These are phyloP conservation scores for Yponomeuta evonymella DNA, from an alignment of 2,888 invertebrate species.

Conservation along the genomic window DNA sequence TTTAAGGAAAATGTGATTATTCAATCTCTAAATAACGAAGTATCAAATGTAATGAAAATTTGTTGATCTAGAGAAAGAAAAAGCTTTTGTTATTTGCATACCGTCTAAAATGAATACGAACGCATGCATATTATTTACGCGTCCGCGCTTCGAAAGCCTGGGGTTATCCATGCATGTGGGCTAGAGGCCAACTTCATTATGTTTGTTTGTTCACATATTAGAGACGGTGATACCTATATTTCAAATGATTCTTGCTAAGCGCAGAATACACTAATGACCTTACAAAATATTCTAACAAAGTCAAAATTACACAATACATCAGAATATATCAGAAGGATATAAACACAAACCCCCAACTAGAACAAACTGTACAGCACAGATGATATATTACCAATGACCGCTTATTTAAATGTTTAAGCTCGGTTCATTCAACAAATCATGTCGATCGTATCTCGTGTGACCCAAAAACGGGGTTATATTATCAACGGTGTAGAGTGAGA, in stretches of 20 bases:
- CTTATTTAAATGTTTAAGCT: slow-evolving; percentile 72
- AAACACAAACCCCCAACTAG: neutral
- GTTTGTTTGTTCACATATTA: neutral
- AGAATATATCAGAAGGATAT: neutral
- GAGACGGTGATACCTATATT: neutral
- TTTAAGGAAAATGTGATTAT: too few relatives aligned
- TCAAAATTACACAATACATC: neutral
- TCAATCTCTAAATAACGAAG: too few relatives aligned
- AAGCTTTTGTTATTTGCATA: neutral
- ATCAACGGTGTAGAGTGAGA: slow-evolving; percentile 42
- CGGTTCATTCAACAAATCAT: slow-evolving; percentile 71
- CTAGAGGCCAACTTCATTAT: neutral
- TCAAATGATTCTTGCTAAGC: too few relatives aligned
- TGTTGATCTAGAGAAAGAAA: neutral
- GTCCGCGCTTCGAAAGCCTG: slow-evolving; percentile 19
- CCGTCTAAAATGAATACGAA: neutral
- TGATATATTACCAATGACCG: slow-evolving; percentile 65
- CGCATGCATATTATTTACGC: neutral
- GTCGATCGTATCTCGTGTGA: slow-evolving; percentile 66
- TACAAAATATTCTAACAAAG: too few relatives aligned
- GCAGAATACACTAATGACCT: too few relatives aligned
- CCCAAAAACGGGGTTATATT: slow-evolving; percentile 58
- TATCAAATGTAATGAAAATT: too few relatives aligned
- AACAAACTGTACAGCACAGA: slow-evolving; percentile 28
- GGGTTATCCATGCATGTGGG: slow-evolving; percentile 17